Base-by-base conservation (phyloP, 2,888 invertebrate species). In the Helleia helle region DNA sequence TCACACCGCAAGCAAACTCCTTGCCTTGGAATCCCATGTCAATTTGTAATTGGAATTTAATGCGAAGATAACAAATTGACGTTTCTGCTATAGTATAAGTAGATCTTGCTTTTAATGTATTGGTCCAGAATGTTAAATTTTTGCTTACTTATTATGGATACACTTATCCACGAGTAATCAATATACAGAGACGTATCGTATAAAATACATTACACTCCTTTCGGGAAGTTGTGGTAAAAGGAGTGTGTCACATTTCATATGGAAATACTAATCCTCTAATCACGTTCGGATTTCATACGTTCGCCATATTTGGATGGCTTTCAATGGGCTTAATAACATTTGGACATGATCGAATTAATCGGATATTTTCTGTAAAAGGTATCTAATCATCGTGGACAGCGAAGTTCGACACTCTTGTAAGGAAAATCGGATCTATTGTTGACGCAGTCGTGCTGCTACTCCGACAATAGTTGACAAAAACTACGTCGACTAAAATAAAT, bases 1-100 rank as follows among this genome's bases (percentile, higher is more conserved):
- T 54, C 61, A 50, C 63, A 74, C 63, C 68, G 65, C 57, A 70
- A 74, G 75, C 77, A 62, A 22, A 73, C 69, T 44, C 67, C 50
- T 55, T 50, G 54, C 55, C 49, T 47, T 48, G 46, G 47, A 44
- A 52, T 52, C 48, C 50, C 18, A 34, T 34, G 34, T 34, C 22
- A 34, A 34, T 34, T 18, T 22, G 18, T 34, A 34, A 34, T 34
- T 22, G 34, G 34, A 17, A 34, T 22, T 22, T 34, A 34, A 34
- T 34, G 1, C 34, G 22, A 18, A 12, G 34, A 34, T 34, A 34
- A 12, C 12, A 34, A 12, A 22, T 18, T 7, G 18, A 31, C 3
- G 8, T 34, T 17, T n/a, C 24, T 26, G 37, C 12, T 25, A 14
- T 18, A 15, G 38, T n/a, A n/a, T n/a, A n/a, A n/a, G n/a, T n/a